Evolutionary conservation across 1,140 invertebrate species (phyloP).

Genomic region (Mercenaria mercenaria): DNA sequence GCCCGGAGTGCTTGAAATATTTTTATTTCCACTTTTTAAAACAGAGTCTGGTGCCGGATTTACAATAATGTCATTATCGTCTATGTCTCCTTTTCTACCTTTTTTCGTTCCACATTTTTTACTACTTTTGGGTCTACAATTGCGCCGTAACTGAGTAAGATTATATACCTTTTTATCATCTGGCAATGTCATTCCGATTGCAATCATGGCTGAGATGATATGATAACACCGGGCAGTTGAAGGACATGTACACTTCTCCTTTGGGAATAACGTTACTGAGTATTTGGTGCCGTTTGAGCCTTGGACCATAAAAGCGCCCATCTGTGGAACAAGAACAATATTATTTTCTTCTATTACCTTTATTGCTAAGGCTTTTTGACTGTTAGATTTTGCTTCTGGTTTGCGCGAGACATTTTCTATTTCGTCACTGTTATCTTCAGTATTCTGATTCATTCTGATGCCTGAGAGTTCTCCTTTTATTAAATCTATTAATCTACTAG

Average conservation of each 20-base stretch:
- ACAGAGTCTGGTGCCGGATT: conserved; percentile 37
- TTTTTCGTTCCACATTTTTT: conserved; percentile 51
- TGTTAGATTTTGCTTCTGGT: neutral
- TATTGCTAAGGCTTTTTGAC: conserved; percentile 8
- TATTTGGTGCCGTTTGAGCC: too few relatives aligned
- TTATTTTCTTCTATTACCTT: conserved; percentile 37
- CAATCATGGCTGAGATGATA: neutral
- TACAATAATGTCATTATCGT: neutral
- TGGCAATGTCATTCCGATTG: neutral
- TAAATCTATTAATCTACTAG: conserved; percentile 24
- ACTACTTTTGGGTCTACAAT: conserved; percentile 26
- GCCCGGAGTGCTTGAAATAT: neutral
- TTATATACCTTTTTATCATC: neutral
- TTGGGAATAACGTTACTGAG: too few relatives aligned
- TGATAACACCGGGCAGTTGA: too few relatives aligned
- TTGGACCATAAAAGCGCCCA: too few relatives aligned
- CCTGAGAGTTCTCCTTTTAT: conserved; percentile 40
- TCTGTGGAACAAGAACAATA: conserved; percentile 10
- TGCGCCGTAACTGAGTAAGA: neutral
- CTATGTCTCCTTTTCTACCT: conserved; percentile 20
- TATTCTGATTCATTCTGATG: neutral
- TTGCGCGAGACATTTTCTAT: too few relatives aligned
- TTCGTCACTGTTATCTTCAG: neutral
- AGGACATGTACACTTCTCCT: too few relatives aligned
- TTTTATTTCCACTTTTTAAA: neutral